Percentiles rank a stretch among this genome's conserved stretches.
phyloP scores from a whole-genome alignment of 2,113 vertebrate species.

The Delphinapterus leucas region DNA sequence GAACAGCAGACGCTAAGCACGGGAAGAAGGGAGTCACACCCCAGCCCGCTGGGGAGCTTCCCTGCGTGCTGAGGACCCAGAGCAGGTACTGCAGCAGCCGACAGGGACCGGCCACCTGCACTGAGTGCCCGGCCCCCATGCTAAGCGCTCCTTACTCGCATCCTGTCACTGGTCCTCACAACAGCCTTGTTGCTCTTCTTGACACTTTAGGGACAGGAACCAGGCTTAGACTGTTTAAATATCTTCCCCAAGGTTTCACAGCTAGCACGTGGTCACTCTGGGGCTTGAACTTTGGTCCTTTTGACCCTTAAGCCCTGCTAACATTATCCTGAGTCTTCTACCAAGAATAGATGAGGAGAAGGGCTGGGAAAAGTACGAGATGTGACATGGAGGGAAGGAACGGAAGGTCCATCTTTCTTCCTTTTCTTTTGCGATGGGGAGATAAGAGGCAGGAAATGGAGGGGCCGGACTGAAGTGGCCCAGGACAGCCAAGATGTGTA shows the following conservation, averaged over 20 bases:
- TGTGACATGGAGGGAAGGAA: not conserved
- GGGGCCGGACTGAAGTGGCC: not conserved
- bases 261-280: not conserved
- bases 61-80: not conserved
- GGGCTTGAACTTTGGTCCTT: not conserved
- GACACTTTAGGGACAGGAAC: not conserved
- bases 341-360: not conserved
- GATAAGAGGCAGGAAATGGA: not conserved
- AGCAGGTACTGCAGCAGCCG: not conserved
- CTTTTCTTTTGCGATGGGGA: not conserved
- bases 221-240: not conserved
- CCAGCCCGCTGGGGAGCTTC: not conserved
- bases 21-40: not conserved
- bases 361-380: not conserved
- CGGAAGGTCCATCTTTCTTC: not conserved
- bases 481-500: not conserved
- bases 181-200: not conserved
- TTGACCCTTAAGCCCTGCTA: not conserved
- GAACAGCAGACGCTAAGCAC: not conserved
- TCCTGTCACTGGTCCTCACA: not conserved
- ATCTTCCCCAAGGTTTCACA: not conserved
- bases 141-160: not conserved
- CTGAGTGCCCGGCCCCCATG: not conserved
- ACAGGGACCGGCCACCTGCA: not conserved
- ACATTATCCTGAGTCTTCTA: not conserved